phyloP scores from a whole-genome alignment of 2,888 invertebrate species.

The Ichneumon xanthorius region DNA sequence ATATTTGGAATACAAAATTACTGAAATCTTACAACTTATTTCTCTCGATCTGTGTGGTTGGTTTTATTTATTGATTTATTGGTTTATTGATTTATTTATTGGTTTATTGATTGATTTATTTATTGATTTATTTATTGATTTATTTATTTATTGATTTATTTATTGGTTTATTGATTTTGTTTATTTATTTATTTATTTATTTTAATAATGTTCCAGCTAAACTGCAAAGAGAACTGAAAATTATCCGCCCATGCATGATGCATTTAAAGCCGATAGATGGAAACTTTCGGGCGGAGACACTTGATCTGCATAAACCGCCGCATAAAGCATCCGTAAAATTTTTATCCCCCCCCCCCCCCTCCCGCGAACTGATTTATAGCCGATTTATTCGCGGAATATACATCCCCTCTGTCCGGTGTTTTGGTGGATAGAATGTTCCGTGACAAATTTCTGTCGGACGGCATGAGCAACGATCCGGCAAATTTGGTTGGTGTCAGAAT shows the following conservation, averaged over 20 bases:
- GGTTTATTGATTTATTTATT: too few relatives aligned
- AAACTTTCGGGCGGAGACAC: neutral
- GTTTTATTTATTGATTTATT: too few relatives aligned
- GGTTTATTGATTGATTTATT: too few relatives aligned
- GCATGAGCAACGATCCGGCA: constrained; percentile 45
- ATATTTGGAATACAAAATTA: too few relatives aligned
- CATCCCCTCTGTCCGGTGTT: constrained; percentile 9
- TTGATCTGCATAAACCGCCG: constrained; percentile 1
- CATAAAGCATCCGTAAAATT: neutral
- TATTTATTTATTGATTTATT: too few relatives aligned
- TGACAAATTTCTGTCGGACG: constrained; percentile 45
- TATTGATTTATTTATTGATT: too few relatives aligned
- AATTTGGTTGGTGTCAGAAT: constrained; percentile 48
- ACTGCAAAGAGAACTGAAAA: neutral
- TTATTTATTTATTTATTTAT: too few relatives aligned
- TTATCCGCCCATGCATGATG: neutral
- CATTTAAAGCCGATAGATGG: constrained; percentile 1
- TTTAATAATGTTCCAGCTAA: too few relatives aligned
- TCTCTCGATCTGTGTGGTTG: too few relatives aligned
- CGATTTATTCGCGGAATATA: constrained; percentile 4
- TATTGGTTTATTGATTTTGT: too few relatives aligned
- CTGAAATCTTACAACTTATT: too few relatives aligned
- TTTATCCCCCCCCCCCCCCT: neutral
- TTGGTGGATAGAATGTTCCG: constrained; percentile 25
- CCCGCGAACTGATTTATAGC: neutral